Conservation (phyloP, 2,888 invertebrate genomes). For the Lasioglossum figueresi region DNA sequence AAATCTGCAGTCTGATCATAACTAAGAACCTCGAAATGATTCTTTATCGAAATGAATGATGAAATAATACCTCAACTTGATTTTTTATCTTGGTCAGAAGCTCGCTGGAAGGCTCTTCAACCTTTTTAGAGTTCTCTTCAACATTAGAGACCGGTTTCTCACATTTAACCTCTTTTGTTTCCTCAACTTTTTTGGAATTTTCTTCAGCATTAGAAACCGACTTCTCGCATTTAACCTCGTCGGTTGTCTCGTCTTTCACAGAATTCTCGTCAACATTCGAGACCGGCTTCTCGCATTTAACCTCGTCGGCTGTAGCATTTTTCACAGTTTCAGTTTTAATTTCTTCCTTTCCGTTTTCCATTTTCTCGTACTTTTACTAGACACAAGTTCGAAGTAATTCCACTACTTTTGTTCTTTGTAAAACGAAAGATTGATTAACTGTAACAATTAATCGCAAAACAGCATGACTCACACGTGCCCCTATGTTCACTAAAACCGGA, state of each 20-base stretch:
- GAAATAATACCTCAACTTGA: conserved; percentile 76
- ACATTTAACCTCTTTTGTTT: conserved; percentile 73
- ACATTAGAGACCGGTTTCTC: not conserved
- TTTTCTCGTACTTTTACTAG: conserved; percentile 19
- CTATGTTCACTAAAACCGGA: conserved; percentile 37
- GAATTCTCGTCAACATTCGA: conserved; percentile 24
- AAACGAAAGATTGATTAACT: not conserved
- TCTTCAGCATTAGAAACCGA: conserved; percentile 35
- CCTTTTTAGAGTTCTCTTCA: conserved; percentile 4
- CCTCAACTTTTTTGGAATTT: conserved; percentile 22
- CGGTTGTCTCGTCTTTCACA: conserved; percentile 28
- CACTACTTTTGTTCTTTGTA: not conserved
- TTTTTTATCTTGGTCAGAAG: conserved; percentile 73
- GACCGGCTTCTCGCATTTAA: conserved; percentile 63
- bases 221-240: conserved; percentile 66
- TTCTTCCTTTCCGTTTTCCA: conserved; percentile 73
- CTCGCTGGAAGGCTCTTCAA: conserved; percentile 65
- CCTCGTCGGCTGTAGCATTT: conserved; percentile 54
- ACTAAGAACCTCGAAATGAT: too few species aligned
- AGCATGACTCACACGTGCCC: conserved; percentile 49
- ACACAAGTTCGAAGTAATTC: not conserved
- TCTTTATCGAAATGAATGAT: too few species aligned
- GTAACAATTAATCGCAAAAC: conserved; percentile 22
- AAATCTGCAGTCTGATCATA: too few species aligned
- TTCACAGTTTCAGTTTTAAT: conserved; percentile 45